Conservation (phyloP, 2,797 vertebrate genomes). For the Spinus pinus region DNA sequence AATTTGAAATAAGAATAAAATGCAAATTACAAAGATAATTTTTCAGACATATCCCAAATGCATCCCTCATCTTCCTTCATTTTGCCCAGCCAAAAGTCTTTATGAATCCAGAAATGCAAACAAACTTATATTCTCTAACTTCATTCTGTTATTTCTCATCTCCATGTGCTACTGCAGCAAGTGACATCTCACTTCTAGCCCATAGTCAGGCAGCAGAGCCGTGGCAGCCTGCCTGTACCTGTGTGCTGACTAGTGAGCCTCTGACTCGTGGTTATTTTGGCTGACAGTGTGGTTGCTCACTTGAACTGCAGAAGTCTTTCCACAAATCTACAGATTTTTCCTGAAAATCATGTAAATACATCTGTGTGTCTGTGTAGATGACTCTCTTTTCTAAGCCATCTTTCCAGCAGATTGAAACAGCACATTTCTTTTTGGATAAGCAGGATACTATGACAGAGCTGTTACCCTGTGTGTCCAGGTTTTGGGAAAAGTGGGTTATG, state of each 20-base stretch:
- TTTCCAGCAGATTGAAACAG: not conserved
- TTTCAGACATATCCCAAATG: not conserved
- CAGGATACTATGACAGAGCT: not conserved
- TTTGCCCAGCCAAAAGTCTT: not conserved
- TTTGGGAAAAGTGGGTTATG: not conserved
- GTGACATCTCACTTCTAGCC: not conserved
- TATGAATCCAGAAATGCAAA: not conserved
- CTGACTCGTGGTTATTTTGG: not conserved
- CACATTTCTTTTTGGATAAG: not conserved
- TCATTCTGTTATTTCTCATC: not conserved
- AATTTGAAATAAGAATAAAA: slow-evolving; percentile 42
- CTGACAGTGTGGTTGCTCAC: not conserved
- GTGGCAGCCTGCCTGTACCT: not conserved
- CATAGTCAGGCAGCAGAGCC: not conserved
- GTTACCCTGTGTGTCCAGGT: not conserved
- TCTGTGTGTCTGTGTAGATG: not conserved
- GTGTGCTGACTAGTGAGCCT: not conserved
- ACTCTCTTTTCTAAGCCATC: not conserved
- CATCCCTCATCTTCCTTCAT: not conserved
- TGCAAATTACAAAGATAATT: slow-evolving; percentile 35
- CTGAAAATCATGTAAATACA: not conserved
- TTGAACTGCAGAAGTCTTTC: not conserved
- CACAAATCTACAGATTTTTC: not conserved
- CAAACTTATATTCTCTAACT: not conserved
- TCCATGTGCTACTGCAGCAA: not conserved